These are phyloP conservation scores for Heptranchias perlo DNA, from an alignment of 2,113 vertebrate species.

Conservation along the genomic window DNA sequence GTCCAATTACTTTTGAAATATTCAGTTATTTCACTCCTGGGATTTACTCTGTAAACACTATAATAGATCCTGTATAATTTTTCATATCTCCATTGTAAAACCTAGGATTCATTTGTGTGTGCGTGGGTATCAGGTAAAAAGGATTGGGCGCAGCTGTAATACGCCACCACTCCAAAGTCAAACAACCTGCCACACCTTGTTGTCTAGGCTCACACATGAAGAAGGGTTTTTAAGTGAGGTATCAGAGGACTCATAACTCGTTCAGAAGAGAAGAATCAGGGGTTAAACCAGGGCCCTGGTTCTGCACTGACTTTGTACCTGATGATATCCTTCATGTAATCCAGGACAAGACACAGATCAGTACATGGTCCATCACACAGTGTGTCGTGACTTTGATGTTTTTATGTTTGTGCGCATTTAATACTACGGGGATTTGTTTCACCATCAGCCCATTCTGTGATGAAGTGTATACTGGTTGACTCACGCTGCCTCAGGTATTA, in stretches of 20 bases:
- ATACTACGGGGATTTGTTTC: background rate
- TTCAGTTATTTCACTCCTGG: background rate
- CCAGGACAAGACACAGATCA: background rate
- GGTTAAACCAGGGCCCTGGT: background rate
- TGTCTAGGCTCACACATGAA: background rate
- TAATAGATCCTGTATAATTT: background rate
- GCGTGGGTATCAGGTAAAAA: background rate
- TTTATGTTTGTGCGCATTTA: background rate
- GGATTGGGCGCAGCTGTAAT: background rate
- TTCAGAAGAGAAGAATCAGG: background rate
- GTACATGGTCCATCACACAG: background rate
- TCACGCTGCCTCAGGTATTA: background rate
- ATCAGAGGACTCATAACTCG: background rate
- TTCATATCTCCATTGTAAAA: background rate
- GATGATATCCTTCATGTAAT: background rate
- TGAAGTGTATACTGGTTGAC: background rate
- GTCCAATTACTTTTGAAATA: background rate
- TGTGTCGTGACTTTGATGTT: background rate
- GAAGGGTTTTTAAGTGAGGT: background rate
- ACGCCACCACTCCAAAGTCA: background rate
- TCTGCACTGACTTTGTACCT: background rate
- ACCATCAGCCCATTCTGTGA: background rate
- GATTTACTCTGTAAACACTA: background rate
- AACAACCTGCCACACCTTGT: background rate
- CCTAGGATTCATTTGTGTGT: background rate